Base-by-base conservation (phyloP, 2,797 vertebrate genomes). In the Peromyscus eremicus region DNA sequence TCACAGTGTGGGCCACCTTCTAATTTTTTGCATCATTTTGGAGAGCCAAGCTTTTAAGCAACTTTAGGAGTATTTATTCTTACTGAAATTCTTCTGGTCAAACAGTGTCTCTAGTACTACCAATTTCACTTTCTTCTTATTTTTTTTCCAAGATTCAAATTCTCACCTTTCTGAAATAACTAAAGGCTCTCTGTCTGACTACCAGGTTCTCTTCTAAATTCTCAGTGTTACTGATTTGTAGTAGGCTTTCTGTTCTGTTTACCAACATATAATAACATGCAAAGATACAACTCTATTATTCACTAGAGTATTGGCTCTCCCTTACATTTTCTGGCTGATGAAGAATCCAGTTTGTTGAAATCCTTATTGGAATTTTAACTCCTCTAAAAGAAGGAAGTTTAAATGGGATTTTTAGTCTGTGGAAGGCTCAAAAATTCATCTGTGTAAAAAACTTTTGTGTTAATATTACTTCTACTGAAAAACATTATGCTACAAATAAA, bases 321-420 rank as follows among this genome's bases (percentile, higher is more conserved):
- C 17, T 84, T 71, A 68, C 87, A 21, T 87, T 97, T 97, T 91
- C 57, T 96, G 46, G 96, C 66, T 84, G 81, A 84, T n/a, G 4
- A 90, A 94, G 46, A 93, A 62, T 60, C 17, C 37, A 62, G 19
- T 71, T 92, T 64, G 87, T 94, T 86, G 57, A 96, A 97, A 97
- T 92, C 6, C 32, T 91, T 68, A 91, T 89, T 95, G 52, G 60
- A 89, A 49, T 60, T 34, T 94, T 95, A 76, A 93, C 21, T 91
- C 37, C 83, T n/a, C 7, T 92, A 46, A 85, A 94, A 95, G 57
- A 92, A 83, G 32, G 95, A 49, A 94, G 80, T 95, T 95, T 55
- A 81, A 89, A 68, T 4, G 76, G 19, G 12, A 85, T 86, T 97
- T 94, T 68, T 92, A 83, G 86, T 19, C 57, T 52, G 19, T 71